Evolutionary conservation across 2,888 invertebrate genomes (phyloP), one percentile per base, ranked within the genome.

Genomic region (Macaria notata): DNA sequence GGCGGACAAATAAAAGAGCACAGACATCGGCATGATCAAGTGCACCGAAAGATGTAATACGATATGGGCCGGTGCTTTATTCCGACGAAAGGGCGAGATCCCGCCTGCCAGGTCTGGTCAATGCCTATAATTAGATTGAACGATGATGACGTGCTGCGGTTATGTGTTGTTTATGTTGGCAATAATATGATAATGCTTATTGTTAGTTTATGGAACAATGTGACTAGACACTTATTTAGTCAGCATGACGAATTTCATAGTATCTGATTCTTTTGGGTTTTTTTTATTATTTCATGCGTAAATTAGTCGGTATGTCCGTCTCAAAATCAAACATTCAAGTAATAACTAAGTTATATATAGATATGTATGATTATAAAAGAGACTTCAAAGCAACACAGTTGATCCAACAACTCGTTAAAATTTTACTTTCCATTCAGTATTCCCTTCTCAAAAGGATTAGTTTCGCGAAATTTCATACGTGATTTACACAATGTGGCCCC

Each of bases 1-100:
- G 65, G 71, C 73, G 73, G 64, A 81, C 77, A 85, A 86, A 87
- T 82, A 88, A 86, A 85, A 82, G 76, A 81, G 75, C 61, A 62
- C 70, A 74, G 84, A 84, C 85, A 83, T 84, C 86, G 81, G 81
- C 82, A 86, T 86, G 88, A 88, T 88, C 88, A 88, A 87, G 86
- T 86, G 83, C 81, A 82, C 84, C 81, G 83, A 82, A 68, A 81
- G 82, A 82, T 84, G 89, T 87, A 88, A 89, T 81, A 73, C 75
- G 89, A 89, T 88, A 88, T 79, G 74, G 76, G 78, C 69, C 76
- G 76, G 81, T 77, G 81, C 81, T 76, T 81, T 82, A 84, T 81
- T 76, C 75, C 70, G 71, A 72, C 64, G 65, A 54, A 48, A 59
- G 49, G 54, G 39, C 51, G 55, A 70, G 68, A 68, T 71, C 64